Evolutionary conservation across 2,113 vertebrate genomes (phyloP).

Genomic region (Xiphophorus hellerii): DNA sequence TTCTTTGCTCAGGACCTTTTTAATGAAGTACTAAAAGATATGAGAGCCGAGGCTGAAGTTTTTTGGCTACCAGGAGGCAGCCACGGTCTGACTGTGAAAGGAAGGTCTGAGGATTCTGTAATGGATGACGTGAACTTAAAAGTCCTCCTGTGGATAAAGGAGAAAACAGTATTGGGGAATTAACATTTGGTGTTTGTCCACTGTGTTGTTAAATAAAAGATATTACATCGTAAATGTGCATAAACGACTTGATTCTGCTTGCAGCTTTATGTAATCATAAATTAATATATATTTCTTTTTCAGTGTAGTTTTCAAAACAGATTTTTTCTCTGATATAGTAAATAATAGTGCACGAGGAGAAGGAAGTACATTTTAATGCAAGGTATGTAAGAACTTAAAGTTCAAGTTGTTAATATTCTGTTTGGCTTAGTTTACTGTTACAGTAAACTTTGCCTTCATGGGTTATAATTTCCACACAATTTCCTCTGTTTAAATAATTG

Average conservation of each 20-base stretch:
- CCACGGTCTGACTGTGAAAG: slow-evolving; percentile 88
- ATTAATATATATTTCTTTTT: background rate
- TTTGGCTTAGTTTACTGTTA: too few relatives aligned
- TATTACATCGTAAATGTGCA: background rate
- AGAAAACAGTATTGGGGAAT: slow-evolving; percentile 4
- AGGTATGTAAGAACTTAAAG: too few relatives aligned
- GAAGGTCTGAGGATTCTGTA: slow-evolving; percentile 82
- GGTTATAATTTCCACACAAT: too few relatives aligned
- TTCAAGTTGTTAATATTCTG: too few relatives aligned
- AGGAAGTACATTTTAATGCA: too few relatives aligned
- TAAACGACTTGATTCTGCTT: background rate
- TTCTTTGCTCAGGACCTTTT: slow-evolving; percentile 80
- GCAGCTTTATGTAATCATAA: background rate
- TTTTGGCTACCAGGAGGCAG: slow-evolving; percentile 89
- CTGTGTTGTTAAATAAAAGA: slow-evolving; percentile 19
- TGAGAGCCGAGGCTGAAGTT: slow-evolving; percentile 84
- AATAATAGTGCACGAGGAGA: too few relatives aligned
- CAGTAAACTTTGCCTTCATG: too few relatives aligned
- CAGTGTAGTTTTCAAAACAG: too few relatives aligned
- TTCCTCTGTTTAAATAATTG: too few relatives aligned
- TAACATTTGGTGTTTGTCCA: background rate
- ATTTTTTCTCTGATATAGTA: too few relatives aligned
- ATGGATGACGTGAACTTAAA: slow-evolving; percentile 86
- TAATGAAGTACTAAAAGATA: slow-evolving; percentile 80
- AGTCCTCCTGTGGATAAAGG: slow-evolving; percentile 85